Conservation (phyloP, 2,113 vertebrate species). For the Phyllostomus discolor region DNA sequence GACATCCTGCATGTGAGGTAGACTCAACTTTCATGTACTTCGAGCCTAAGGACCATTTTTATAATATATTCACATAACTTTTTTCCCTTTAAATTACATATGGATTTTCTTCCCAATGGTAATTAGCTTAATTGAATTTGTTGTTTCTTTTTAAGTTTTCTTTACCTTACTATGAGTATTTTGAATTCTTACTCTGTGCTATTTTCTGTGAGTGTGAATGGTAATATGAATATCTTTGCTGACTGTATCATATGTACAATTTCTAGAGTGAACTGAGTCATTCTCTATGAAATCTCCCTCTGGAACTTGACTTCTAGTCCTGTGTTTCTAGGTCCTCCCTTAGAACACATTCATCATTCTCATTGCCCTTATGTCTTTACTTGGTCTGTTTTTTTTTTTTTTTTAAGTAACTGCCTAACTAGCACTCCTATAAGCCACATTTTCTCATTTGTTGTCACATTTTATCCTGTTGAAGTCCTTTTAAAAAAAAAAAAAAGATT, state of each 20-base stretch:
- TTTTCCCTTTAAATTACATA: neutral
- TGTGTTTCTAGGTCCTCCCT: neutral
- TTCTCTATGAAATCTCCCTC: neutral
- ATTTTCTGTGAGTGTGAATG: neutral
- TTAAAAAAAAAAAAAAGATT: neutral
- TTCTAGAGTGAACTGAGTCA: neutral
- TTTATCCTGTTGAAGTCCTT: neutral
- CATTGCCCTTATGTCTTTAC: rapidly evolving
- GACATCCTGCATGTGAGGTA: neutral
- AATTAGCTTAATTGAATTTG: neutral
- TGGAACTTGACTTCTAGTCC: neutral
- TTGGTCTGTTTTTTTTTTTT: neutral
- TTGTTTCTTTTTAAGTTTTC: neutral
- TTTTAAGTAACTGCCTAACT: neutral
- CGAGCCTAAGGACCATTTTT: neutral
- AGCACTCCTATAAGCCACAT: neutral
- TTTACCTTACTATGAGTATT: neutral
- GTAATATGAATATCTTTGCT: neutral
- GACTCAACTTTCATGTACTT: neutral
- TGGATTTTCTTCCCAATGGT: neutral
- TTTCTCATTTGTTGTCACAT: neutral
- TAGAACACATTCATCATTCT: neutral
- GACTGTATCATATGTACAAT: neutral
- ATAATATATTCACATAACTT: neutral
- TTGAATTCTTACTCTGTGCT: neutral